phyloP scores from a whole-genome alignment of 2,888 invertebrate genomes.

The Xestobium rufovillosum region DNA sequence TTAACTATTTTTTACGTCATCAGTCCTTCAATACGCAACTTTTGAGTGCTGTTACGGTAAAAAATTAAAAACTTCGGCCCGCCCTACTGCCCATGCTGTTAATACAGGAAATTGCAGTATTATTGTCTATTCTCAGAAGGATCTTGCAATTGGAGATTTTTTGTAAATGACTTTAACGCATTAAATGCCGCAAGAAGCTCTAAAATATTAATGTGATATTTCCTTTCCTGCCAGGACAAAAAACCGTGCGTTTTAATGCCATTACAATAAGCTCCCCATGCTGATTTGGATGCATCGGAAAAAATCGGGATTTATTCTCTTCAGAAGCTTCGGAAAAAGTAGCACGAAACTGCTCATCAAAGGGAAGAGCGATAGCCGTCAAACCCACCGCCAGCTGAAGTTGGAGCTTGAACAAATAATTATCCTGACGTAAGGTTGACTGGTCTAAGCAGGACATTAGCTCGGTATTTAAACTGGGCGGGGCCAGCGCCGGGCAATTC shows the following conservation, averaged over 20 bases:
- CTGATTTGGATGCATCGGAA: conserved; percentile 23
- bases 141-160: conserved; percentile 5
- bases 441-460: conserved; percentile 11
- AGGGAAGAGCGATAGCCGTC: conserved; percentile 13
- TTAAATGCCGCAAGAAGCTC: conserved; percentile 22
- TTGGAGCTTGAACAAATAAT: conserved; percentile 12
- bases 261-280: conserved; percentile 22
- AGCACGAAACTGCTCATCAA: conserved; percentile 8
- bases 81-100: too few species aligned
- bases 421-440: conserved; percentile 11
- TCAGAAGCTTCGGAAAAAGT: too few species aligned
- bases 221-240: conserved; percentile 18
- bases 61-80: too few species aligned
- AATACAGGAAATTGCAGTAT: conserved; percentile 13
- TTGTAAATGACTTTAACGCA: conserved; percentile 1
- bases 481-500: conserved; percentile 10
- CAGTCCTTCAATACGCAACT: too few species aligned
- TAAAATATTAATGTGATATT: conserved; percentile 23
- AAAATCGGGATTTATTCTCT: too few species aligned
- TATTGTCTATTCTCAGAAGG: conserved; percentile 10
- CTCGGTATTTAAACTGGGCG: conserved; percentile 10
- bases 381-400: conserved; percentile 9
- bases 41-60: too few species aligned
- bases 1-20: too few species aligned
- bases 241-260: conserved; percentile 14